A percentile compares a stretch with the other conserved stretches of the same genome.
phyloP scores from a whole-genome alignment of 2,113 vertebrate species.

The Herpetotheres cachinnans region DNA sequence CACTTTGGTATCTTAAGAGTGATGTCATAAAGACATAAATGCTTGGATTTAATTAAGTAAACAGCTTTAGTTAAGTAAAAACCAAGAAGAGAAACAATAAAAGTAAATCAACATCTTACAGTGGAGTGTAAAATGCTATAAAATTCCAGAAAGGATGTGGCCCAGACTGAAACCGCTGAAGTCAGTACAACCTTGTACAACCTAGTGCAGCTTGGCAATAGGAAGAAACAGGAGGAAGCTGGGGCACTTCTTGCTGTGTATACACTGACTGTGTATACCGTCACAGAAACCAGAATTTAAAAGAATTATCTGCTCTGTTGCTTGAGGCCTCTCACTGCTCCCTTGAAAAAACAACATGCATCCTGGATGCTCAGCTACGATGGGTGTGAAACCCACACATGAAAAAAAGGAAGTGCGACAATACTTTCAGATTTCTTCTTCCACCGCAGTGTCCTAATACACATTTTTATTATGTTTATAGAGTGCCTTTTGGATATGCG shows the following conservation, averaged over 20 bases:
- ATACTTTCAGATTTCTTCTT: not conserved
- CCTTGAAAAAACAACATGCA: not conserved
- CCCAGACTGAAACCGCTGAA: not conserved
- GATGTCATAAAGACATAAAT: not conserved
- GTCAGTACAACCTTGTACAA: not conserved
- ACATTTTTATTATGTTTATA: not conserved
- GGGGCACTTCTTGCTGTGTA: not conserved
- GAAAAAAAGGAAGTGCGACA: not conserved
- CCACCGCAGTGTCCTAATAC: not conserved
- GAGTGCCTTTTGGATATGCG: not conserved
- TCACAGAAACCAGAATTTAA: not conserved
- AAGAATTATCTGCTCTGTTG: not conserved
- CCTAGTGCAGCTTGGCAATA: not conserved
- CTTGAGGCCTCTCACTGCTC: not conserved
- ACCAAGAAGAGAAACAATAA: not conserved
- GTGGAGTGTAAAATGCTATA: not conserved
- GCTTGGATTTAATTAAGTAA: not conserved
- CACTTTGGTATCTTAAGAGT: not conserved
- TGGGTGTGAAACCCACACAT: not conserved
- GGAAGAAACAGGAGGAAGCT: not conserved
- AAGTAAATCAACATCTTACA: not conserved
- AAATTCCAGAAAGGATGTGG: not conserved
- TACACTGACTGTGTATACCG: not conserved
- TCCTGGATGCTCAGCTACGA: not conserved
- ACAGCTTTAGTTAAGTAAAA: constrained; percentile 17